These are phyloP conservation scores for Procambarus clarkii DNA, from an alignment of 1,140 invertebrate species.

Conservation along the genomic window DNA sequence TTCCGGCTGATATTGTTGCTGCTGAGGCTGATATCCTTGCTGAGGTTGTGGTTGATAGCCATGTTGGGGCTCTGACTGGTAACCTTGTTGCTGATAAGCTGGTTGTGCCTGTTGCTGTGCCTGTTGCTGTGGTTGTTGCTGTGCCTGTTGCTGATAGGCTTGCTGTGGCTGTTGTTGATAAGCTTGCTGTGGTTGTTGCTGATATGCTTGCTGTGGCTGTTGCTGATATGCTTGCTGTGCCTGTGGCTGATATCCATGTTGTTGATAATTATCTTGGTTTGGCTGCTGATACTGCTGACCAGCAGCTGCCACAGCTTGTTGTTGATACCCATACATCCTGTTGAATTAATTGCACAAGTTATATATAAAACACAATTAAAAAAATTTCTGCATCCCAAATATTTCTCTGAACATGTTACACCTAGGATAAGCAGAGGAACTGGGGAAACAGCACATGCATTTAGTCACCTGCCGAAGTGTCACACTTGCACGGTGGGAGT, in stretches of 20 bases:
- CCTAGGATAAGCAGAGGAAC: not conserved
- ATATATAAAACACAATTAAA: not conserved
- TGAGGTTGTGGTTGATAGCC: constrained; percentile 51
- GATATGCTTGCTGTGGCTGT: too few relatives aligned
- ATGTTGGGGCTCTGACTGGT: not conserved
- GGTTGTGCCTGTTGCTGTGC: not conserved
- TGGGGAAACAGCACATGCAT: not conserved
- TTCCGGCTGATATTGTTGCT: constrained; percentile 2
- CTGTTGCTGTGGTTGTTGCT: too few relatives aligned
- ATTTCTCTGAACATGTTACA: not conserved
- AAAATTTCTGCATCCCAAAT: not conserved
- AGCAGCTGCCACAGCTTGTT: constrained; percentile 40
- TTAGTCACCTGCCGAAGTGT: not conserved
- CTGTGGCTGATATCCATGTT: not conserved
- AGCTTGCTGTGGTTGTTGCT: constrained; percentile 11
- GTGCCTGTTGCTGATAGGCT: not conserved
- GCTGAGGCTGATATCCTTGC: constrained; percentile 6
- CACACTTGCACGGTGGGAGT: too few relatives aligned
- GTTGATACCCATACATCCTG: constrained; percentile 70
- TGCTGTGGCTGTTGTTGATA: not conserved
- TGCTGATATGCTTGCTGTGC: not conserved
- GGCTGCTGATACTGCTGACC: constrained; percentile 57
- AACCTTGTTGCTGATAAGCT: constrained; percentile 16
- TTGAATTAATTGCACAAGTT: not conserved
- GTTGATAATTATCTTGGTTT: constrained; percentile 2